These are phyloP conservation scores for Craterocephalus amniculus DNA, from an alignment of 2,797 vertebrate species.

Conservation along the genomic window DNA sequence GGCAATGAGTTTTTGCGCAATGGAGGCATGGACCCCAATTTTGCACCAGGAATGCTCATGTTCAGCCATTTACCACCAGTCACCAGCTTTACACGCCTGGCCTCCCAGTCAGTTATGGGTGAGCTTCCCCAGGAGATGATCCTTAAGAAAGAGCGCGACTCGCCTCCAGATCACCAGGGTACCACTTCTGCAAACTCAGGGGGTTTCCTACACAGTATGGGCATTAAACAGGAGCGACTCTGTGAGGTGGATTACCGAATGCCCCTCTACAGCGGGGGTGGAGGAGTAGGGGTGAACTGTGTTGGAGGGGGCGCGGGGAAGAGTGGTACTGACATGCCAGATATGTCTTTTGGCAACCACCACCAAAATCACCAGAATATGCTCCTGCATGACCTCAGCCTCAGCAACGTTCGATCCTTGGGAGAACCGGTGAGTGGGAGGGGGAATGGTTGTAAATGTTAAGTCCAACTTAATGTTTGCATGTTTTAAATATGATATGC, in stretches of 20 bases:
- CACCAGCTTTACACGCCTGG: constrained; percentile 94
- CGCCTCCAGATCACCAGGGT: constrained; percentile 82
- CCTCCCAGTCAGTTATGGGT: constrained; percentile 87
- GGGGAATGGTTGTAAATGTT: not conserved
- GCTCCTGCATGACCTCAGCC: constrained; percentile 93
- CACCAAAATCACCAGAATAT: constrained; percentile 88
- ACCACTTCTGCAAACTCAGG: constrained; percentile 51
- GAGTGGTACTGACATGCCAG: constrained; percentile 80
- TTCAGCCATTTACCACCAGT: constrained; percentile 98
- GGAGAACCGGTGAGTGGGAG: constrained; percentile 71
- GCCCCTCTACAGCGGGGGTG: constrained; percentile 78
- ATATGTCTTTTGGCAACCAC: constrained; percentile 83
- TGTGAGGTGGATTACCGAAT: constrained; percentile 90
- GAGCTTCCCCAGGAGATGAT: constrained; percentile 93
- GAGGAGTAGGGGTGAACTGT: constrained; percentile 71
- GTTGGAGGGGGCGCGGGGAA: constrained; percentile 76
- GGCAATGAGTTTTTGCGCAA: constrained; percentile 93
- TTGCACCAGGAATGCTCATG: constrained; percentile 95
- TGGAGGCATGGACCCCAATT: constrained; percentile 94
- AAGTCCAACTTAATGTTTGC: not conserved
- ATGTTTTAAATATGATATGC: not conserved
- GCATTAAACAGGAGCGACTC: constrained; percentile 95
- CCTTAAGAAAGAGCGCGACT: constrained; percentile 96
- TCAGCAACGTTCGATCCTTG: constrained; percentile 79
- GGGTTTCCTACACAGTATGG: constrained; percentile 87